phyloP scores from a whole-genome alignment of 2,113 vertebrate genomes.

The Sciurus niger region DNA sequence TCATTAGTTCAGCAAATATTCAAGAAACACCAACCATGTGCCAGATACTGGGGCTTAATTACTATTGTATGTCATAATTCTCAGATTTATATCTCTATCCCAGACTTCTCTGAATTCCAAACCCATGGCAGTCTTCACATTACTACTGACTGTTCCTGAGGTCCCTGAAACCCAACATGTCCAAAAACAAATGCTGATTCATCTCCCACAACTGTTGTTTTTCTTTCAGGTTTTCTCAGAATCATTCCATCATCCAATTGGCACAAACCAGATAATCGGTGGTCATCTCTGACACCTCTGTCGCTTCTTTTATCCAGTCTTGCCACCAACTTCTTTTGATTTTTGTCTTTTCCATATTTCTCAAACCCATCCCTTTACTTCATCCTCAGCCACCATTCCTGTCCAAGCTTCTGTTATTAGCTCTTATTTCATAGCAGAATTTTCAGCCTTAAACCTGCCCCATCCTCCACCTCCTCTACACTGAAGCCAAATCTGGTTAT shows the following conservation, averaged over 20 bases:
- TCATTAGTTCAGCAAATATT: not conserved
- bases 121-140: not conserved
- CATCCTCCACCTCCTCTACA: not conserved
- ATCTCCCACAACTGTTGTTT: not conserved
- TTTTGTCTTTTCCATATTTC: not conserved
- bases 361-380: not conserved
- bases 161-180: not conserved
- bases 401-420: not conserved
- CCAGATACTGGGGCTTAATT: not conserved
- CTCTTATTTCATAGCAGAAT: not conserved
- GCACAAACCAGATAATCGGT: not conserved
- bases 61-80: not conserved
- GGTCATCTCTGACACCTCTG: not conserved
- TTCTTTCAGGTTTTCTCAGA: not conserved
- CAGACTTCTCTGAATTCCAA: slow-evolving; percentile 4
- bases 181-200: not conserved
- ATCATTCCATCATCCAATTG: not conserved
- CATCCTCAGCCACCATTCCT: not conserved
- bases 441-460: not conserved
- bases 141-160: not conserved
- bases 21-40: not conserved
- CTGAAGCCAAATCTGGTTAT: not conserved
- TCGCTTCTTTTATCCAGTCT: not conserved
- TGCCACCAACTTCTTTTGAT: not conserved
- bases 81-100: not conserved